These are phyloP conservation scores for Eidolon helvum DNA, from an alignment of 2,113 vertebrate genomes.

Conservation along the genomic window DNA sequence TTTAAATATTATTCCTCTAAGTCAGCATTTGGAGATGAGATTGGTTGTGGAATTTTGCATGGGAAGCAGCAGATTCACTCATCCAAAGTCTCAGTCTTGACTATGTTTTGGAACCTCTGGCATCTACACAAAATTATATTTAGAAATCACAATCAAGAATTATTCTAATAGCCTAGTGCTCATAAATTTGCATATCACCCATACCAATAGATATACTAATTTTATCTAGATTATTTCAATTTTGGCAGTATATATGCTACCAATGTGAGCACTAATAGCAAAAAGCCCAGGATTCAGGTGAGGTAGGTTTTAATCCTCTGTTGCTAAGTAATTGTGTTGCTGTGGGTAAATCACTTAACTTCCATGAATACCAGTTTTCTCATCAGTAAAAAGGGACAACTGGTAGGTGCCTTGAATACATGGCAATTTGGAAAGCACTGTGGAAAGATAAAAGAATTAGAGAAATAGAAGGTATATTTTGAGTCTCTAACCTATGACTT, in stretches of 20 bases:
- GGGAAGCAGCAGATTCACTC: neutral
- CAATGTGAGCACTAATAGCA: neutral
- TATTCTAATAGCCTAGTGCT: slow-evolving; percentile 36
- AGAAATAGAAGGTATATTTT: neutral
- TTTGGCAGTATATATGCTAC: neutral
- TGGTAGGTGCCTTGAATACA: neutral
- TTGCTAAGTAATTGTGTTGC: neutral
- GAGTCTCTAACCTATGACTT: neutral
- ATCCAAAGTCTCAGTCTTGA: neutral
- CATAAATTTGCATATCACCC: neutral
- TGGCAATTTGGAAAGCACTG: neutral
- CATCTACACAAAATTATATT: slow-evolving; percentile 77
- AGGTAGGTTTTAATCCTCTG: neutral
- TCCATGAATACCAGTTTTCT: neutral
- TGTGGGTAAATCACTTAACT: neutral
- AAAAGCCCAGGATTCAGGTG: neutral
- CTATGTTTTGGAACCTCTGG: slow-evolving; percentile 53
- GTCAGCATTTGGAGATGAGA: neutral
- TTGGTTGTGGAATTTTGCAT: neutral
- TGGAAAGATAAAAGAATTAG: neutral
- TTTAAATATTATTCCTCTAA: slow-evolving; percentile 48
- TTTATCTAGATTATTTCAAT: neutral
- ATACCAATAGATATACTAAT: neutral
- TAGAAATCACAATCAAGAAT: slow-evolving; percentile 19
- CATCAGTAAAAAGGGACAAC: neutral